Conservation (phyloP, 2,888 invertebrate species). For the Dynastes grantii region DNA sequence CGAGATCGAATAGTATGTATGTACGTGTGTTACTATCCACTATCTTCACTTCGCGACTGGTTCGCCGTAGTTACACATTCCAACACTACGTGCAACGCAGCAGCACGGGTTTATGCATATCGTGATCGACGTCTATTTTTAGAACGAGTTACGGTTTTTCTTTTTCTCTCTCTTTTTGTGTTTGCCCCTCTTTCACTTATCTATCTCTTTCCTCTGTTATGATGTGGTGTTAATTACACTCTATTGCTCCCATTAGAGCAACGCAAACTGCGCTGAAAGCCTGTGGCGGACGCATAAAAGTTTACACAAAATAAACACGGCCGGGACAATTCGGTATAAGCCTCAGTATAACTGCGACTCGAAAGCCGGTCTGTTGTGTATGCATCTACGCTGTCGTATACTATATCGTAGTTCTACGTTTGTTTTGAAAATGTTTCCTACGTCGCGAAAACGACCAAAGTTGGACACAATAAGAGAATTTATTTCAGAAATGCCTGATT, state of each 20-base stretch:
- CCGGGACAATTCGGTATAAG: too few relatives aligned
- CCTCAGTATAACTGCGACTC: too few relatives aligned
- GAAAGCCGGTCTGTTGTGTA: too few relatives aligned
- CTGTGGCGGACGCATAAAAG: too few relatives aligned
- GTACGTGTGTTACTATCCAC: neutral
- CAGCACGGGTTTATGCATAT: conserved; percentile 55
- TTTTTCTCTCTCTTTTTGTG: conserved; percentile 60
- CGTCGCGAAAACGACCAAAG: too few relatives aligned
- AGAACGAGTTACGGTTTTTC: conserved; percentile 61
- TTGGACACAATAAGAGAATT: too few relatives aligned
- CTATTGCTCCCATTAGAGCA: neutral
- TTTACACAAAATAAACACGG: too few relatives aligned
- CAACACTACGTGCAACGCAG: conserved; percentile 50
- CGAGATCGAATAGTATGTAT: neutral
- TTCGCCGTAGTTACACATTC: conserved; percentile 52
- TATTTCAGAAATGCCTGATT: too few relatives aligned
- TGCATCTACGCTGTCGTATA: too few relatives aligned
- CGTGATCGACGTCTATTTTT: conserved; percentile 63
- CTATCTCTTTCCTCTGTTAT: conserved; percentile 4
- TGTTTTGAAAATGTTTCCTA: too few relatives aligned
- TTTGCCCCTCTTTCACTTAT: conserved; percentile 52
- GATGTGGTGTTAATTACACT: conserved; percentile 17
- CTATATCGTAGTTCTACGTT: too few relatives aligned
- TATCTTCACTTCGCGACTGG: neutral
- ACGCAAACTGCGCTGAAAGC: too few relatives aligned